Conservation (phyloP, 2,113 vertebrate species). For the Sinocyclocheilus maitianheensis region DNA sequence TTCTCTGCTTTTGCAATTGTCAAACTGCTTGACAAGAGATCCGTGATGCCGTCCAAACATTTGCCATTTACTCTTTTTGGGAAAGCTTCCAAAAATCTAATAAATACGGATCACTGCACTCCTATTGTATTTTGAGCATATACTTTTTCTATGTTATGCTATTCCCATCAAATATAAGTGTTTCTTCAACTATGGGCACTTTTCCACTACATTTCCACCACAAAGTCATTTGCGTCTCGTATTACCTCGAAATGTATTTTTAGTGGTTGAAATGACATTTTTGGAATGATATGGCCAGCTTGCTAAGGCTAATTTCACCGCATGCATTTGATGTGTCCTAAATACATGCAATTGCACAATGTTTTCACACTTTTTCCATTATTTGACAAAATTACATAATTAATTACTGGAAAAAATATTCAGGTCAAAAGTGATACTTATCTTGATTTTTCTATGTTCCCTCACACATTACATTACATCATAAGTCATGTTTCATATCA, state of each 20-base stretch:
- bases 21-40: neutral
- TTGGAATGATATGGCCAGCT: neutral
- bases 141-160: neutral
- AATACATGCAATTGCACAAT: neutral
- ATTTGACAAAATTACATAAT: neutral
- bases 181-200: neutral
- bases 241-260: neutral
- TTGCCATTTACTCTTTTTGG: slow-evolving; percentile 10
- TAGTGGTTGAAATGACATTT: neutral
- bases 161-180: neutral
- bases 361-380: neutral
- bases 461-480: neutral
- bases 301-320: neutral
- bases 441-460: neutral
- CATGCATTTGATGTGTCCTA: neutral
- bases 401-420: neutral
- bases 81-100: neutral
- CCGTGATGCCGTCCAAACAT: neutral
- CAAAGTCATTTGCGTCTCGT: neutral
- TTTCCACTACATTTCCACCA: neutral
- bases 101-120: neutral
- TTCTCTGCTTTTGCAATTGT: slow-evolving; percentile 19
- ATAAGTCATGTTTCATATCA: neutral
- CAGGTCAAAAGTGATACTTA: neutral
- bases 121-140: neutral